phyloP scores from a whole-genome alignment of 1,140 invertebrate species.

The Brachionus angularis region DNA sequence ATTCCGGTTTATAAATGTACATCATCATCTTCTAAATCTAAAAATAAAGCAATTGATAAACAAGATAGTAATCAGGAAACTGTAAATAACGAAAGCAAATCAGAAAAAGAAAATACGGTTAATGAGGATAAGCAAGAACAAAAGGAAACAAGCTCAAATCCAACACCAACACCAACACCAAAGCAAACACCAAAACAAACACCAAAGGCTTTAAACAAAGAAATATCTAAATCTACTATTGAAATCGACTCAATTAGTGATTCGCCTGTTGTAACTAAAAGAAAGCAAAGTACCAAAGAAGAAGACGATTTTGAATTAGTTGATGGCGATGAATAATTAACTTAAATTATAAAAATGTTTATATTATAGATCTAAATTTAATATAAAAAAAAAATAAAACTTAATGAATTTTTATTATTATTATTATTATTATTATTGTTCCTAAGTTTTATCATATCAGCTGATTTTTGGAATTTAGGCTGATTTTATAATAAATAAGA shows the following conservation, averaged over 20 bases:
- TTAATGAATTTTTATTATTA: too few relatives aligned
- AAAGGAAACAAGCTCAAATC: constrained; percentile 1
- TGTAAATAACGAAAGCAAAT: not conserved
- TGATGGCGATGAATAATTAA: constrained; percentile 28
- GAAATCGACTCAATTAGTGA: not conserved
- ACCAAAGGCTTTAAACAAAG: not conserved
- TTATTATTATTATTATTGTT: too few relatives aligned
- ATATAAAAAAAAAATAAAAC: too few relatives aligned
- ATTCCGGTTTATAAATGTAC: constrained; percentile 78
- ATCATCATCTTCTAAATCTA: not conserved
- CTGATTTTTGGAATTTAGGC: too few relatives aligned
- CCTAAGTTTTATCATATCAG: not conserved
- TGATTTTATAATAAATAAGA: too few relatives aligned
- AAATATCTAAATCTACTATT: not conserved
- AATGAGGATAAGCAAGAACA: not conserved
- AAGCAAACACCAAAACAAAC: not conserved
- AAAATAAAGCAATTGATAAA: not conserved
- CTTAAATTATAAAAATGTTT: too few relatives aligned
- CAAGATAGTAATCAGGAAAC: not conserved
- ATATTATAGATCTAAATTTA: too few relatives aligned
- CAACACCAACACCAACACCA: not conserved
- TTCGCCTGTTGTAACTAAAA: not conserved
- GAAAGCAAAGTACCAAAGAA: constrained; percentile 15
- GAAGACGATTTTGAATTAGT: constrained; percentile 18
- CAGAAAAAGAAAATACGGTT: not conserved